Evolutionary conservation across 2,113 vertebrate species (phyloP), one percentile per base, ranked within the genome.

Genomic region (Aleadryas rufinucha): DNA sequence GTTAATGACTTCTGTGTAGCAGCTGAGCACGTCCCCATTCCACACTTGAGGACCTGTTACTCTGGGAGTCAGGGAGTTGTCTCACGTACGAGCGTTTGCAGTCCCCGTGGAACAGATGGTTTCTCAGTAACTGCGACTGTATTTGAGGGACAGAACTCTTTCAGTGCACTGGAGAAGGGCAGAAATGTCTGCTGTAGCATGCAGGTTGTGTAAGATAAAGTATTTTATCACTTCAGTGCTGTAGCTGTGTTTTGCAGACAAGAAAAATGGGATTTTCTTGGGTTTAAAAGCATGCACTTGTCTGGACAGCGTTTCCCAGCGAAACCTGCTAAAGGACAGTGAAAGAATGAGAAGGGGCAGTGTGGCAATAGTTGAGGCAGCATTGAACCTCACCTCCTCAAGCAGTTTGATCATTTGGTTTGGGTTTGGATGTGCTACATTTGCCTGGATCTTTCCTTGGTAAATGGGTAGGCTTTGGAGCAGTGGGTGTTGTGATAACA

Each of bases 11-110:
- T 47, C 26, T 35, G 19, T 47, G 66, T 57, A 57, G 63, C 77
- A 90, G 61, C 63, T 54, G 54, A 60, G 37, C 33, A n/a, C 45
- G 66, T 68, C 61, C 19, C 37, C 6, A 3, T 54, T 50, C 45
- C 69, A 21, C 23, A 4, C 63, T 49, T 39, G 13, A 15, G 24
- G 57, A 10, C 56, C 37, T 57, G 16, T 26, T 71, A 21, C 68
- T 86, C 41, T 71, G 8, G 1, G 17, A 49, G 39, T 30, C 49
- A 50, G 70, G 56, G 84, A 35, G 44, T 3, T 71, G 56, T 54
- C 64, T 87, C 35, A 20, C 0, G 0, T 47, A 20, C 4, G 2
- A 81, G 42, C 0, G 0, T 71, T 39, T 82, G 61, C 77, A 41
- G 27, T 68, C 60, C 69, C 47, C 7, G 9, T 47, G 52, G 59